Evolutionary conservation across 2,113 vertebrate genomes (phyloP).

Genomic region (Ciconia boyciana): DNA sequence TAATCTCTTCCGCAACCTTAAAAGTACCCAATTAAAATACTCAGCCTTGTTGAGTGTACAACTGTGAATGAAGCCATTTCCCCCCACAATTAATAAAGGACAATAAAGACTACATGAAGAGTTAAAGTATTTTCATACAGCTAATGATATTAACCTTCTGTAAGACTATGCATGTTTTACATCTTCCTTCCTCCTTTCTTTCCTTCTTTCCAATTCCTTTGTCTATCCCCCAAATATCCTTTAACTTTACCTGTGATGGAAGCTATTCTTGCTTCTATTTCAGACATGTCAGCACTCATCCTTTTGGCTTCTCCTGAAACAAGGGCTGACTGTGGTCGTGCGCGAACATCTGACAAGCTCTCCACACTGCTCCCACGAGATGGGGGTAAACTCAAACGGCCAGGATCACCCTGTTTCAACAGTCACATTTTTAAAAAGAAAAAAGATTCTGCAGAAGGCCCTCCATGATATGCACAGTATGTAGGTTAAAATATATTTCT

Average conservation of each 20-base stretch:
- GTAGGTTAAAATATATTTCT: background rate
- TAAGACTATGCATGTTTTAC: background rate
- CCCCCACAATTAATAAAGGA: background rate
- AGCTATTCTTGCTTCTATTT: slow-evolving; percentile 89
- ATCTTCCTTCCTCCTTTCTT: background rate
- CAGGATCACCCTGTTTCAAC: slow-evolving; percentile 83
- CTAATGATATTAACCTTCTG: background rate
- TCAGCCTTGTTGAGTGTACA: background rate
- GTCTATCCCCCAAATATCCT: background rate
- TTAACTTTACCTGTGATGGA: slow-evolving; percentile 85
- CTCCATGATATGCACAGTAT: background rate
- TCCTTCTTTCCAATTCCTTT: background rate
- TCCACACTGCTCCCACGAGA: slow-evolving; percentile 96
- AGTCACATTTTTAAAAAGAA: background rate
- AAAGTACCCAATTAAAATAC: background rate
- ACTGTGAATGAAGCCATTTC: background rate
- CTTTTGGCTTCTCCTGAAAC: slow-evolving; percentile 86
- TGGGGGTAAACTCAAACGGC: slow-evolving; percentile 85
- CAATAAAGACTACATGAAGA: background rate
- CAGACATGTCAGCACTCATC: slow-evolving; percentile 95
- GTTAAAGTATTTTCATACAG: background rate
- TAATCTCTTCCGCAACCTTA: background rate
- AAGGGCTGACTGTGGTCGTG: slow-evolving; percentile 76
- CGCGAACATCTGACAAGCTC: slow-evolving; percentile 80
- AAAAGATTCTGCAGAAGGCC: background rate